phyloP scores from a whole-genome alignment of 2,113 vertebrate species.

The Alosa alosa region DNA sequence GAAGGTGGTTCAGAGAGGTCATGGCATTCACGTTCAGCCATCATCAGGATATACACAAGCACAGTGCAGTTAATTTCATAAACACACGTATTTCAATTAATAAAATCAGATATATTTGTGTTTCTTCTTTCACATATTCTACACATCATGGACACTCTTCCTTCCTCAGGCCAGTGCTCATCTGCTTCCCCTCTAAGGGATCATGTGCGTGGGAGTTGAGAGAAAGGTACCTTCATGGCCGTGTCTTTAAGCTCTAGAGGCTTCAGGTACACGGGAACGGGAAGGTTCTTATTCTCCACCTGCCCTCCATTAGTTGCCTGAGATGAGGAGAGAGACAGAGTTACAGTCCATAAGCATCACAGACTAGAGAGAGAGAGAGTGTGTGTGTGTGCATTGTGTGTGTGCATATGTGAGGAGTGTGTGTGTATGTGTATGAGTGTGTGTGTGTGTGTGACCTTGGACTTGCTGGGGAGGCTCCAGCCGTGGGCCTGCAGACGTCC shows the following conservation, averaged over 20 bases:
- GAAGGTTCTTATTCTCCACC: constrained; percentile 87
- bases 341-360: not conserved
- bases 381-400: not conserved
- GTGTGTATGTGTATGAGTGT: not conserved
- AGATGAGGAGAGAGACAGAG: not conserved
- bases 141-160: too few relatives aligned
- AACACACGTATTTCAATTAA: too few relatives aligned
- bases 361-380: not conserved
- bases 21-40: not conserved
- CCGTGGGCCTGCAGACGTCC: constrained; percentile 88
- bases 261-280: constrained; percentile 92
- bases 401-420: not conserved
- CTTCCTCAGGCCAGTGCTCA: not conserved
- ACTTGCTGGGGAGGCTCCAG: constrained; percentile 95
- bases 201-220: too few relatives aligned
- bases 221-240: constrained; percentile 86
- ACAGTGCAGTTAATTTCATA: not conserved
- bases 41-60: not conserved
- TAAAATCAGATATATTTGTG: too few relatives aligned
- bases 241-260: constrained; percentile 94
- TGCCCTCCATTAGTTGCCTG: constrained; percentile 78
- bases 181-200: not conserved
- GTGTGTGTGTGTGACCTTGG: constrained; percentile 78
- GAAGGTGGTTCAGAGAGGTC: not conserved
- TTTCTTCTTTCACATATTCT: not conserved